A percentile compares a stretch with the other conserved stretches of the same genome.
phyloP scores from a whole-genome alignment of 2,888 invertebrate species.

The Arge pagana region DNA sequence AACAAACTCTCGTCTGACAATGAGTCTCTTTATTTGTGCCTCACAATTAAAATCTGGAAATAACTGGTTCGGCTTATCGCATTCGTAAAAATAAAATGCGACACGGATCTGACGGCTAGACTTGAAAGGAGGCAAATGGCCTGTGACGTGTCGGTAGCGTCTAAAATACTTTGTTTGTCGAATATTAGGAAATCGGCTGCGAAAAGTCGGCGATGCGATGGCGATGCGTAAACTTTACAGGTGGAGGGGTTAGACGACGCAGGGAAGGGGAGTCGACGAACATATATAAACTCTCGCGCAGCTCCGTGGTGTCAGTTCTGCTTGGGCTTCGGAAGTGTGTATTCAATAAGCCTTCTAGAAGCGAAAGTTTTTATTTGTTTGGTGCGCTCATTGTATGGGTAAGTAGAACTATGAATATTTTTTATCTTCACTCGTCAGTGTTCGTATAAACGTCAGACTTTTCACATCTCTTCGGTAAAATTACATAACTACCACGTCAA shows the following conservation, averaged over 20 bases:
- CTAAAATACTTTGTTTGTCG: neutral
- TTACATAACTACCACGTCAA: too few species aligned
- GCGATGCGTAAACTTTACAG: neutral
- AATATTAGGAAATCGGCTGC: conserved; percentile 3
- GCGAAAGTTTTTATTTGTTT: conserved; percentile 56
- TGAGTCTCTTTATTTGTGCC: too few species aligned
- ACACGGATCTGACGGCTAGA: conserved; percentile 7
- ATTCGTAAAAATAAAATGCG: conserved; percentile 5
- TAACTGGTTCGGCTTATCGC: too few species aligned
- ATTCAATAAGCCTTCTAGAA: conserved; percentile 39
- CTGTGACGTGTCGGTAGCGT: conserved; percentile 11
- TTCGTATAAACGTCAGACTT: too few species aligned
- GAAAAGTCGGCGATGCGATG: neutral
- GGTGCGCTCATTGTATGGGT: conserved; percentile 59
- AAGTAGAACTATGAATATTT: conserved; percentile 39
- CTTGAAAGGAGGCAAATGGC: conserved; percentile 6
- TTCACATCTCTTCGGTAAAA: too few species aligned
- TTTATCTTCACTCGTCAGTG: too few species aligned
- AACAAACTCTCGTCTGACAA: too few species aligned
- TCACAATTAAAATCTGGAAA: too few species aligned
- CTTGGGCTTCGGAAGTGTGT: conserved; percentile 51
- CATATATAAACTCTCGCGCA: conserved; percentile 45
- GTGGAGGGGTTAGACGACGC: neutral
- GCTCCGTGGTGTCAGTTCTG: conserved; percentile 46
- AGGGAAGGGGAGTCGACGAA: neutral